A percentile compares a stretch with the other conserved stretches of the same genome.
Conservation (phyloP, 2,113 vertebrate species). For the Albula glossodonta region DNA sequence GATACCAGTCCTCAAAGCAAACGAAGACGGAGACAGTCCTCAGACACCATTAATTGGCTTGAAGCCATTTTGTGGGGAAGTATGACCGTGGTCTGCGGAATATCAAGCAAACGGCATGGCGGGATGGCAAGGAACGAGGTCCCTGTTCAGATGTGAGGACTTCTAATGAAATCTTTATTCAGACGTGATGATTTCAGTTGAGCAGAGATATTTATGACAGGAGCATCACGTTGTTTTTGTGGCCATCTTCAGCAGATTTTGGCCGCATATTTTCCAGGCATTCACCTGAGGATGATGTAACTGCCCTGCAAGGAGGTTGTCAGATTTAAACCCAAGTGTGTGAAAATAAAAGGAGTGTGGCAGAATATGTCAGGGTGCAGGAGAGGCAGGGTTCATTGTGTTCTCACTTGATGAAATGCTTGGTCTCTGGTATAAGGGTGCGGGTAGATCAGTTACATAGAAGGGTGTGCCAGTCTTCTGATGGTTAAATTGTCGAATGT, state of each 20-base stretch:
- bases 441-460: too few species aligned
- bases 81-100: conserved; percentile 14
- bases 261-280: neutral
- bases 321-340: neutral
- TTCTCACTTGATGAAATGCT: neutral
- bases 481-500: too few species aligned
- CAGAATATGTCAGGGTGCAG: neutral
- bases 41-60: conserved; percentile 30
- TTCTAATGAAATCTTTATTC: neutral
- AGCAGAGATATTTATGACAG: neutral
- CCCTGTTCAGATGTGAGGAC: neutral
- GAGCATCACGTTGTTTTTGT: neutral
- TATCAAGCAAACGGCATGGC: neutral
- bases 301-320: neutral
- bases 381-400: neutral
- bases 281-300: neutral
- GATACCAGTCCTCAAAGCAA: conserved; percentile 21
- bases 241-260: neutral
- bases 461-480: too few species aligned
- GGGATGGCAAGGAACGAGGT: neutral
- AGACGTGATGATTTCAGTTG: neutral
- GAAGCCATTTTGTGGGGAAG: conserved; percentile 35
- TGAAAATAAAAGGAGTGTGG: too few species aligned
- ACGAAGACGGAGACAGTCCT: conserved; percentile 27
- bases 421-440: neutral